These are phyloP conservation scores for Ichneumon xanthorius DNA, from an alignment of 2,888 invertebrate genomes.

Conservation along the genomic window DNA sequence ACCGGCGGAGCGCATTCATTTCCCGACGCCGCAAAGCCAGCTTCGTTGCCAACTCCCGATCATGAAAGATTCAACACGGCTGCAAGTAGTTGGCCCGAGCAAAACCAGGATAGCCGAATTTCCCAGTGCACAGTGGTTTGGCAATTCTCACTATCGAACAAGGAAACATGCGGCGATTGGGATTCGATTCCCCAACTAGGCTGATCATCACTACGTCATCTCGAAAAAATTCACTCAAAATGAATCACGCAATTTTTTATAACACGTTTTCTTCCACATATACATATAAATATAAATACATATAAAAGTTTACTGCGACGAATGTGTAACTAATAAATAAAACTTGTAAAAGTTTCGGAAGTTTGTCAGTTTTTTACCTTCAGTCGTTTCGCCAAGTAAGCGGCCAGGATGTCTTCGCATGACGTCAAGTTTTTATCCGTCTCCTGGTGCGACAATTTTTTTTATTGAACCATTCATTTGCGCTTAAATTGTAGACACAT, in stretches of 20 bases:
- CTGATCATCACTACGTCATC: constrained; percentile 9
- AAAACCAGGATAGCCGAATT: constrained; percentile 8
- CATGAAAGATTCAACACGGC: not conserved
- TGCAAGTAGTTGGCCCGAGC: constrained; percentile 22
- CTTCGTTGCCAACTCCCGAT: constrained; percentile 1
- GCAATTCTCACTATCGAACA: not conserved
- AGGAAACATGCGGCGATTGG: not conserved
- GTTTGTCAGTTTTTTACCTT: constrained; percentile 73
- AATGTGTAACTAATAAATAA: constrained; percentile 43
- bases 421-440: constrained; percentile 79
- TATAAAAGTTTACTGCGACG: constrained; percentile 10
- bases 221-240: not conserved
- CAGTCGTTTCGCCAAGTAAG: constrained; percentile 75
- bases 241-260: not conserved
- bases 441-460: constrained; percentile 50
- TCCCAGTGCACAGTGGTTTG: not conserved
- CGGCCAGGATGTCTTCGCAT: constrained; percentile 78
- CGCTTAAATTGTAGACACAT: not conserved
- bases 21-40: not conserved
- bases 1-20: constrained; percentile 30
- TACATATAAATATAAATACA: not conserved
- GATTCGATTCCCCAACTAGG: constrained; percentile 19
- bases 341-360: constrained; percentile 3
- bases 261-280: constrained; percentile 2
- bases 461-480: not conserved